A percentile compares a stretch with the other conserved stretches of the same genome.
Evolutionary conservation across 2,797 vertebrate genomes (phyloP).

Genomic region (Galago senegalensis): DNA sequence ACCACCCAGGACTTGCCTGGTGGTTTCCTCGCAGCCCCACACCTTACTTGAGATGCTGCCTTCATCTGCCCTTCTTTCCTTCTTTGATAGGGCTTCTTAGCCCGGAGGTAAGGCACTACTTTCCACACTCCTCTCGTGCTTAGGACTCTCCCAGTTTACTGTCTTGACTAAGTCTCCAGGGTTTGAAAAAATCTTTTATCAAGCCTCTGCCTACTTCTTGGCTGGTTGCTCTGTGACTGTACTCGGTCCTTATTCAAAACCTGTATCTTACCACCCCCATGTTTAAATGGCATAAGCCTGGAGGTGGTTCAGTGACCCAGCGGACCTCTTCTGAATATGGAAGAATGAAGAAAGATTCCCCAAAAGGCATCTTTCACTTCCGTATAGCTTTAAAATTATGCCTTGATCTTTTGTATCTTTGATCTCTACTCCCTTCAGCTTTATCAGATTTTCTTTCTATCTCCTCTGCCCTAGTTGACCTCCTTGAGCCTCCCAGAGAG

Average conservation of each 20-base stretch:
- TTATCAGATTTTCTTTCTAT: constrained; percentile 42
- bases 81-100: background rate
- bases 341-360: background rate
- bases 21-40: background rate
- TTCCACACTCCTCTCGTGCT: background rate
- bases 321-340: constrained; percentile 11
- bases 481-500: background rate
- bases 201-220: background rate
- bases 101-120: background rate
- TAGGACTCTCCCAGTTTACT: background rate
- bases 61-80: background rate
- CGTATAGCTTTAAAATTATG: constrained; percentile 41
- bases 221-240: background rate
- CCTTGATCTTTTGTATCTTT: constrained; percentile 48
- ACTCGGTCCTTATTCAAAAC: background rate
- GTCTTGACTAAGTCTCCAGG: background rate
- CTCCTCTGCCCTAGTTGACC: constrained; percentile 29
- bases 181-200: background rate
- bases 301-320: background rate
- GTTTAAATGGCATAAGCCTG: background rate
- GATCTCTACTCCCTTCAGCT: background rate
- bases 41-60: background rate
- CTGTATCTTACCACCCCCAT: background rate
- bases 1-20: background rate
- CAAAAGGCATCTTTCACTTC: background rate